Evolutionary conservation across 2,113 vertebrate species (phyloP), one percentile per base, ranked within the genome.

Genomic region (Symphodus melops): DNA sequence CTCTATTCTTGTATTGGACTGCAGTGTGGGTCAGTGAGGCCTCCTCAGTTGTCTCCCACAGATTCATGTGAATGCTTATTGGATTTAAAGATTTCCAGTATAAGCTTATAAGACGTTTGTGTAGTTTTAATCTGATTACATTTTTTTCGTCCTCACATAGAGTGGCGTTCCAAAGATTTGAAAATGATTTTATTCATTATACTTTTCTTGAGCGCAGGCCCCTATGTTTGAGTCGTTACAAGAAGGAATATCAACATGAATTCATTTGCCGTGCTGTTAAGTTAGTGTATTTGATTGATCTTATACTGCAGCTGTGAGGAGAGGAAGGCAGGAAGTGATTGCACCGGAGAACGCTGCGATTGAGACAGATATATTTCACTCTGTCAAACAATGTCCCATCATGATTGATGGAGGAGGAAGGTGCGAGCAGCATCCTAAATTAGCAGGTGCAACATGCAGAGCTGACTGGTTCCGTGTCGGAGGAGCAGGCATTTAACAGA

Each of bases 311-410:
- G 17, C 33, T 9, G 13, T 28, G 14, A 44, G 1, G 46, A 25
- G 5, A 1, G 25, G 48, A 56, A 42, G 1, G 39, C 23, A 8
- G 2, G 20, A 52, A 55, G 56, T 1, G 0, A 33, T 11, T 48
- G 25, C 16, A 17, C 5, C 37, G n/a, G 54, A 33, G 60, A 58
- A 28, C 36, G 8, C 74, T 23, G 28, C 25, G 37, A 62, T 21
- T 3, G 28, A 28, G 49, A 48, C 46, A 14, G 51, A 65, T 51
- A 68, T 65, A 77, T 74, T 82, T 61, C 58, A 66, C 65, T 57
- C 72, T 67, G 77, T 68, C 77, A 67, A 63, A 69, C 72, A 82
- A 64, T 73, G 74, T 76, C 52, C 54, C 58, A 51, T 71, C 6
- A 42, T 74, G 68, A 83, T 68, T 74, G 72, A 83, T 74, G 59